A percentile compares a stretch with the other conserved stretches of the same genome.
Conservation (phyloP, 2,113 vertebrate species). For the Ctenomys sociabilis region DNA sequence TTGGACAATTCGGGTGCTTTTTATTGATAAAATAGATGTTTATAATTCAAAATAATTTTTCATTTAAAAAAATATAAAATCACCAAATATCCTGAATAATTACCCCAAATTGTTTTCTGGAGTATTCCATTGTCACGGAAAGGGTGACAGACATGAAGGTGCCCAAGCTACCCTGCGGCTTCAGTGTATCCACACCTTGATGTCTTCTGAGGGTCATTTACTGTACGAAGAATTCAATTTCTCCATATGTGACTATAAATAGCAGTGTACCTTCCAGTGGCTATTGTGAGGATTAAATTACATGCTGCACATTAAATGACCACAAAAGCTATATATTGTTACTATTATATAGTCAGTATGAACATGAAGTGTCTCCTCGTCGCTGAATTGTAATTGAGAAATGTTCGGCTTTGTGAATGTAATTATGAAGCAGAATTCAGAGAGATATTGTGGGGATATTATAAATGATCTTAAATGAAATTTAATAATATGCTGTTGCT, state of each 20-base stretch:
- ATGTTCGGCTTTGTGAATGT: background rate
- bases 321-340: background rate
- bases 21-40: background rate
- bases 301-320: background rate
- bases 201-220: background rate
- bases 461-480: slow-evolving; percentile 16
- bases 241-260: background rate
- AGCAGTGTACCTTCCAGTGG: background rate
- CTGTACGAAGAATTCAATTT: background rate
- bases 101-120: background rate
- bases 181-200: background rate
- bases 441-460: background rate
- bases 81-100: background rate
- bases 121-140: background rate
- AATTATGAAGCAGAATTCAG: background rate
- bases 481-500: background rate
- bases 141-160: background rate
- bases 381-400: background rate
- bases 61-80: background rate
- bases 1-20: background rate
- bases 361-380: background rate
- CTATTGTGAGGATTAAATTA: background rate
- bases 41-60: background rate
- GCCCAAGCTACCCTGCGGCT: background rate
- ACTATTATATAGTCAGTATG: background rate